phyloP scores from a whole-genome alignment of 2,888 invertebrate genomes.

The Sabatieria punctata region DNA sequence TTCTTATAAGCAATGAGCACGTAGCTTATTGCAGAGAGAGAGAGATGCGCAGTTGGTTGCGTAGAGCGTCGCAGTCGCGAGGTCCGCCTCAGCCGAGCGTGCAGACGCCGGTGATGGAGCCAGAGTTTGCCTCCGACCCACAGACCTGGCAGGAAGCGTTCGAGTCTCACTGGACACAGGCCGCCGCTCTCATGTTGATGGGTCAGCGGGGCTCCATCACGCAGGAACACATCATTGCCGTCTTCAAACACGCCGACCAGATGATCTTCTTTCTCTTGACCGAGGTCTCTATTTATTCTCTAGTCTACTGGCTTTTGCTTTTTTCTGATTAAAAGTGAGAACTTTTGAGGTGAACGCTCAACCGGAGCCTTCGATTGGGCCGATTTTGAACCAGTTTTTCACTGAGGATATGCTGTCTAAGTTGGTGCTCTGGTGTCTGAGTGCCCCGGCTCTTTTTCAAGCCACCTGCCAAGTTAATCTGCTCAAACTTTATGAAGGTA shows the following conservation, averaged over 20 bases:
- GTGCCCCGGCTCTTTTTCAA: constrained; percentile 14
- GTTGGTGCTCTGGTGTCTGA: constrained; percentile 20
- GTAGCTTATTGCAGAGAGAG: too few species aligned
- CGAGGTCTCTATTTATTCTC: constrained; percentile 2
- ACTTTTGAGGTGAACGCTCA: constrained; percentile 25
- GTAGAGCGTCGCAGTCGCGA: too few species aligned
- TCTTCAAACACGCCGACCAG: constrained; percentile 8
- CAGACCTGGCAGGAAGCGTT: constrained; percentile 4
- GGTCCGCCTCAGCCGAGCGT: too few species aligned
- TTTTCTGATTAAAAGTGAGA: too few species aligned
- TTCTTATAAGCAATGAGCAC: too few species aligned
- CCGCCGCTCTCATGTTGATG: neutral
- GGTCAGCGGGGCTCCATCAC: neutral
- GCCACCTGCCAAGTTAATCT: constrained; percentile 18
- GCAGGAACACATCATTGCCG: constrained; percentile 3
- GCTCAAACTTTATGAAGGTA: constrained; percentile 6
- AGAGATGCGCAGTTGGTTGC: too few species aligned
- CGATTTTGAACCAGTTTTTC: constrained; percentile 24
- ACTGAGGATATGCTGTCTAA: constrained; percentile 20
- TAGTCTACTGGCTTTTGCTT: too few species aligned
- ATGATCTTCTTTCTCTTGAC: constrained; percentile 5
- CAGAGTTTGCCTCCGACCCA: too few species aligned
- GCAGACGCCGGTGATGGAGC: too few species aligned
- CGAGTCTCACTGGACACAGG: constrained; percentile 8
- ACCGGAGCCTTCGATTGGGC: constrained; percentile 24